A percentile compares a stretch with the other conserved stretches of the same genome.
These are phyloP conservation scores for Atta texana DNA, from an alignment of 1,140 invertebrate genomes.

Conservation along the genomic window DNA sequence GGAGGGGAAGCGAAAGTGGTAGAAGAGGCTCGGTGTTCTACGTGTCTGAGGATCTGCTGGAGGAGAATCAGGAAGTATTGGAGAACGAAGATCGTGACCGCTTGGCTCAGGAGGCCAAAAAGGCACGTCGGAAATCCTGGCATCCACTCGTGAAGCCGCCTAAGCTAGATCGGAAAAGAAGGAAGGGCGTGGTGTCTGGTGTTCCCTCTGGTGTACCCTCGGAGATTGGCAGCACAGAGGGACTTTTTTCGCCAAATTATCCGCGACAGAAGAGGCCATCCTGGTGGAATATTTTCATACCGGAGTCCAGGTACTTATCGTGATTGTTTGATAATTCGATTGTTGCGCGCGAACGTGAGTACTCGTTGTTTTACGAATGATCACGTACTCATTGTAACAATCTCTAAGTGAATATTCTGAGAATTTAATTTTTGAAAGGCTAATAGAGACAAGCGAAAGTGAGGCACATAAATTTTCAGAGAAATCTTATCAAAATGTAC, in stretches of 20 bases:
- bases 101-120: constrained; percentile 86
- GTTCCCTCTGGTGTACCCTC: constrained; percentile 80
- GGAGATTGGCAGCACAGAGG: constrained; percentile 86
- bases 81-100: constrained; percentile 80
- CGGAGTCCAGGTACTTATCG: constrained; percentile 86
- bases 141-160: constrained; percentile 87
- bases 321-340: no score
- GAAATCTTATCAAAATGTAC: not conserved
- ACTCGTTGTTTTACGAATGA: not conserved
- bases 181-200: constrained; percentile 88
- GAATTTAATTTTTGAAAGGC: not conserved
- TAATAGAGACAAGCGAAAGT: constrained; percentile 8
- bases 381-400: not conserved
- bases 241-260: constrained; percentile 83
- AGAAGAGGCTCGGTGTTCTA: constrained; percentile 79
- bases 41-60: constrained; percentile 81
- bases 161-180: constrained; percentile 89
- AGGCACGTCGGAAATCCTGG: constrained; percentile 89
- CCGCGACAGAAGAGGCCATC: constrained; percentile 91
- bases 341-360: not conserved
- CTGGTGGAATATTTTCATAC: constrained; percentile 95
- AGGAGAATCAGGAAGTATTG: constrained; percentile 83
- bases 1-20: constrained; percentile 68
- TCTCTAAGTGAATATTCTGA: not conserved
- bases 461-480: not conserved